Conservation (phyloP, 2,888 invertebrate genomes). For the Torymus auratus region DNA sequence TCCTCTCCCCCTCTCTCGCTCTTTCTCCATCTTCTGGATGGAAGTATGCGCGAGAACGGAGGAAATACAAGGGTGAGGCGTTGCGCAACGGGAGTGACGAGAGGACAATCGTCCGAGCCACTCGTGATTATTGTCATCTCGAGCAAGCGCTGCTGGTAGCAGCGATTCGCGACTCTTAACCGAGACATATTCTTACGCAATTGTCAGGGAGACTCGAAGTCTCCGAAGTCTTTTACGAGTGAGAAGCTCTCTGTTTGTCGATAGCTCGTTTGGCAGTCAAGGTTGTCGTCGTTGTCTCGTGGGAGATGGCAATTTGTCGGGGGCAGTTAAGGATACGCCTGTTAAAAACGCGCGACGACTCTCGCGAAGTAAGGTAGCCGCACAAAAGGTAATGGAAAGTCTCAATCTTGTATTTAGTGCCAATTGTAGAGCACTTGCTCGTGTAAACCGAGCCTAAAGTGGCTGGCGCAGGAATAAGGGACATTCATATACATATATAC, state of each 20-base stretch:
- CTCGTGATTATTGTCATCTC: constrained; percentile 29
- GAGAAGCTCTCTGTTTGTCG: constrained; percentile 25
- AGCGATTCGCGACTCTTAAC: too few species aligned
- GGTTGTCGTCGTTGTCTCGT: constrained; percentile 4
- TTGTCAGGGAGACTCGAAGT: not conserved
- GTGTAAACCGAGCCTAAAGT: not conserved
- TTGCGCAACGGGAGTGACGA: not conserved
- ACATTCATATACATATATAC: too few species aligned
- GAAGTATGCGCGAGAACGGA: too few species aligned
- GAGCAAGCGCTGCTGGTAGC: not conserved
- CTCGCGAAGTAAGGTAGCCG: not conserved
- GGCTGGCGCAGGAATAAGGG: constrained; percentile 60
- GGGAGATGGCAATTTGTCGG: constrained; percentile 11
- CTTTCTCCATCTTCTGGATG: too few species aligned
- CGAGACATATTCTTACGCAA: too few species aligned
- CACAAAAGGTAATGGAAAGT: constrained; percentile 29
- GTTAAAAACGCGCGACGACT: not conserved
- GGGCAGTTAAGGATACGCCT: not conserved
- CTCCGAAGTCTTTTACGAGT: constrained; percentile 27
- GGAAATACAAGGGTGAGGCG: not conserved
- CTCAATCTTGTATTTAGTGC: constrained; percentile 41
- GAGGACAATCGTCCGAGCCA: not conserved
- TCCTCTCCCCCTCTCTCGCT: not conserved
- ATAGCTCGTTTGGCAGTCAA: constrained; percentile 16
- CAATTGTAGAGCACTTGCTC: constrained; percentile 13